Conservation (phyloP, 2,888 invertebrate genomes). For the Sericinus montela region DNA sequence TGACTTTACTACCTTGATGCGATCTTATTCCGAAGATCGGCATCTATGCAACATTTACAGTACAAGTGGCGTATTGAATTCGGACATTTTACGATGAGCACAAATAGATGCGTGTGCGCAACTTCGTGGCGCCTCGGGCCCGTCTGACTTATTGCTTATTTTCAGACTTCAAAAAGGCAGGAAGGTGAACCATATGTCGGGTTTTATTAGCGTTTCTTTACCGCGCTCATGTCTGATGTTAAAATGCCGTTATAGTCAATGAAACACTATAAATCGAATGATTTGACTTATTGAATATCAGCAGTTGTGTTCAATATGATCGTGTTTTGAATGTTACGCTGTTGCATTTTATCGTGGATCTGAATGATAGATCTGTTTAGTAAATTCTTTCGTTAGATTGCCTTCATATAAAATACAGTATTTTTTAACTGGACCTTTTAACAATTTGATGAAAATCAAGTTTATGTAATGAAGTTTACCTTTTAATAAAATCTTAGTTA, state of each 20-base stretch:
- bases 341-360: too few relatives aligned
- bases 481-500: too few relatives aligned
- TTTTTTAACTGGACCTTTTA: too few relatives aligned
- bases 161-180: conserved; percentile 14
- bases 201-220: conserved; percentile 11
- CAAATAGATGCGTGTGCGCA: conserved; percentile 38
- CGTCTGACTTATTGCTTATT: conserved; percentile 12
- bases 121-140: conserved; percentile 23
- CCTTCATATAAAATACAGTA: too few relatives aligned
- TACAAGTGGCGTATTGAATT: conserved; percentile 38
- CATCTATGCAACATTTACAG: conserved; percentile 33
- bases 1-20: conserved; percentile 9
- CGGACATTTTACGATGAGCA: conserved; percentile 39
- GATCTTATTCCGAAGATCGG: conserved; percentile 18
- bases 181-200: conserved; percentile 6
- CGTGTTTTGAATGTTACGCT: too few relatives aligned
- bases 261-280: neutral
- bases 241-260: conserved; percentile 8
- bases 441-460: too few relatives aligned
- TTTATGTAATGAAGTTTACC: too few relatives aligned
- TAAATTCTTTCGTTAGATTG: too few relatives aligned
- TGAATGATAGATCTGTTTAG: too few relatives aligned
- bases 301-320: neutral
- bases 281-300: neutral
- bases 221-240: conserved; percentile 5